Percentiles rank a stretch among this genome's conserved stretches.
Evolutionary conservation across 2,888 invertebrate genomes (phyloP).

Genomic region (Cheilosia variabilis): DNA sequence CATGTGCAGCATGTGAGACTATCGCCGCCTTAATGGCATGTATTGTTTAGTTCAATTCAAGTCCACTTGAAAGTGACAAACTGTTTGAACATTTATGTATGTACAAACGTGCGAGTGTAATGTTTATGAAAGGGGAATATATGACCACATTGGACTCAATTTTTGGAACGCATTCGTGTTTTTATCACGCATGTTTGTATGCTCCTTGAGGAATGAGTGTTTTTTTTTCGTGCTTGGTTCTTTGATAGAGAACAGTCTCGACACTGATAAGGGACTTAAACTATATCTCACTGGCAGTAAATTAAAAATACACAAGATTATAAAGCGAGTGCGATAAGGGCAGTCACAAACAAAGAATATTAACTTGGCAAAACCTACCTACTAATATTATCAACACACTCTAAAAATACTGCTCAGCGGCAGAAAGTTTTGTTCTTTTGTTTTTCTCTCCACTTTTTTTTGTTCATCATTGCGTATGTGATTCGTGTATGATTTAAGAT

Average conservation of each 20-base stretch:
- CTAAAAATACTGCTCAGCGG: conserved; percentile 1
- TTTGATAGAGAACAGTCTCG: conserved; percentile 12
- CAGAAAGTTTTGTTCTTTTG: not conserved
- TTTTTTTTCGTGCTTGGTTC: not conserved
- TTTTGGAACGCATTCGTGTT: not conserved
- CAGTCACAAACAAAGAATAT: conserved; percentile 59
- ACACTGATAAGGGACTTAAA: conserved; percentile 42
- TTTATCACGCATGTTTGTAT: not conserved
- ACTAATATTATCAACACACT: conserved; percentile 29
- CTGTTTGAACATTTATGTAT: conserved; percentile 26
- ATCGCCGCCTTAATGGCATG: conserved; percentile 38
- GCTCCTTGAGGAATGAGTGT: not conserved
- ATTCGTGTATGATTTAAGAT: conserved; percentile 8
- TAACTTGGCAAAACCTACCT: conserved; percentile 47
- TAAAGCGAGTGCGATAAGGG: conserved; percentile 46
- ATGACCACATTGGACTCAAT: conserved; percentile 6
- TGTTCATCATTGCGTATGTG: not conserved
- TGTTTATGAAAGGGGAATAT: not conserved
- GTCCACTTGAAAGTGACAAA: conserved; percentile 48
- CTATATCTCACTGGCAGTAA: conserved; percentile 33
- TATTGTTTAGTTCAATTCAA: conserved; percentile 19
- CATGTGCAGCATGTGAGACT: conserved; percentile 58
- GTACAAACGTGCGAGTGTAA: not conserved
- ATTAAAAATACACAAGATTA: conserved; percentile 55
- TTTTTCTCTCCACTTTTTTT: not conserved